Base-by-base conservation (phyloP, 1,140 invertebrate species). In the Andrena cerasifolii region DNA sequence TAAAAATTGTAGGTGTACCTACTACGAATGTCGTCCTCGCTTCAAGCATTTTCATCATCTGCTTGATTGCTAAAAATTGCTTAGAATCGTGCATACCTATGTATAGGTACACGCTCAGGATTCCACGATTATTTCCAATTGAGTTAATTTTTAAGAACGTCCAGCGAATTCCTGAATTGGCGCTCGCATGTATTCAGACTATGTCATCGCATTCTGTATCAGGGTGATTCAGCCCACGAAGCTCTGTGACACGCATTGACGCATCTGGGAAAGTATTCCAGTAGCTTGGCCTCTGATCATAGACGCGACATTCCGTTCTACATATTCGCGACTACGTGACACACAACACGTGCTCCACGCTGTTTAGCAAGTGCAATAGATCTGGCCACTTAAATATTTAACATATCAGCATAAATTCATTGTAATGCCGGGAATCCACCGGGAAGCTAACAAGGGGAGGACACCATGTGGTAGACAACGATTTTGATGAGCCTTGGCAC, bases 231-330 rank as follows among this genome's bases (percentile, higher is more conserved):
- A 26, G 3, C 26, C 40, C 3, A 26, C 14, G 21, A 43, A 8
- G 36, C 36, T 5, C 5, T 24, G 36, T n/a, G 61, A 61, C 45
- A n/a, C 26, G n/a, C 28, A 68, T 82, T 51, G 51, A 26, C 28
- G 51, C 80, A 79, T 83, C 53, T 49, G 28, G 36, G 18, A 59
- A 45, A 63, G 26, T 65, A 45, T 79, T 62, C 63, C 45, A 61
- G 45, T 43, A 49, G 36, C 43, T 53, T n/a, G 33, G 14, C 26
- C 18, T 43, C 10, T 14, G 51, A 74, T 26, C 49, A 74, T 47
- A 59, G 18, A 26, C 51, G 2, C 59, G 36, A 58, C 45, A 74
- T 82, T 83, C 80, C 53, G 79, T 70, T 54, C 53, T 54, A 74
- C 58, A 78, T 82, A 54, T 51, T 49, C 12, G 26, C 36, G 53